phyloP scores from a whole-genome alignment of 2,113 vertebrate genomes.

The Uria lomvia region DNA sequence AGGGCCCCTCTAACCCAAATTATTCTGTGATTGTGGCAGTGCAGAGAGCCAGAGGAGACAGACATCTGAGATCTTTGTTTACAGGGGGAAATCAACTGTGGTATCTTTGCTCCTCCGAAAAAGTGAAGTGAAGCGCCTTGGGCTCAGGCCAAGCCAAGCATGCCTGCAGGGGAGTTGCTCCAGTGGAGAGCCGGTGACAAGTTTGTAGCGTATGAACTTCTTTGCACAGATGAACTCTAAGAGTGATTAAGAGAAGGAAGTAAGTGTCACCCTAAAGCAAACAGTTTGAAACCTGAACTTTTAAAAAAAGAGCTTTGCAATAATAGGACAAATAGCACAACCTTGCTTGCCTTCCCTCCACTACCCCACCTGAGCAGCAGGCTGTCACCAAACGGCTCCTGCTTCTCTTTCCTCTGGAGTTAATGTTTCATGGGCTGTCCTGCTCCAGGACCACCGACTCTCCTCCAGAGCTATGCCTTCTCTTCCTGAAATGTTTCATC shows the following conservation, averaged over 20 bases:
- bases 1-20: not conserved
- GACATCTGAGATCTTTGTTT: not conserved
- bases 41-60: not conserved
- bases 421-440: not conserved
- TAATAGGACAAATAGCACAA: not conserved
- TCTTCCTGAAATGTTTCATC: not conserved
- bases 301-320: not conserved
- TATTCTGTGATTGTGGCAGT: not conserved
- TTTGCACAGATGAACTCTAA: not conserved
- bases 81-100: not conserved
- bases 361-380: not conserved
- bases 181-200: not conserved
- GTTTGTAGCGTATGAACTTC: not conserved
- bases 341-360: not conserved
- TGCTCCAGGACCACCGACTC: not conserved
- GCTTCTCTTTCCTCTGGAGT: not conserved
- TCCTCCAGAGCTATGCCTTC: not conserved
- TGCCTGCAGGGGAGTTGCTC: not conserved
- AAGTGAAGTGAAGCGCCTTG: not conserved
- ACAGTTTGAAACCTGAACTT: not conserved
- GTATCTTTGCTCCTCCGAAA: not conserved
- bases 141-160: not conserved
- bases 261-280: not conserved
- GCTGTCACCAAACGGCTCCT: not conserved
- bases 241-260: not conserved